phyloP scores from a whole-genome alignment of 37 sponge, comb jelly and placozoan species.

The Agelas oroides region DNA sequence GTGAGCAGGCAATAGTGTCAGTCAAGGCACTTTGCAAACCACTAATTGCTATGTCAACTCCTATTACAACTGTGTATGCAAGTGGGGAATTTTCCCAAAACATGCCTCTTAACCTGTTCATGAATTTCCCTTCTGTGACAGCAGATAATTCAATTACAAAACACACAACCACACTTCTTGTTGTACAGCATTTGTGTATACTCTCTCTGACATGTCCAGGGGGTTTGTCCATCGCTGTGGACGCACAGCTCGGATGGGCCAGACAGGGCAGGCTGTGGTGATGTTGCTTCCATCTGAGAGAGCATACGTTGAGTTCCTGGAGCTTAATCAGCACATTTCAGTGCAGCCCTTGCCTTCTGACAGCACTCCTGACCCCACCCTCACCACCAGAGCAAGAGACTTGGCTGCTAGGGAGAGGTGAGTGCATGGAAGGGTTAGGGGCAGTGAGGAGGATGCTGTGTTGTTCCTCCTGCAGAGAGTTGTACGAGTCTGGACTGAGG shows the following conservation, averaged over 20 bases:
- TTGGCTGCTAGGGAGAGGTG: constrained; percentile 59
- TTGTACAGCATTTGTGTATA: too few species aligned
- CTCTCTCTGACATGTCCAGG: constrained; percentile 18
- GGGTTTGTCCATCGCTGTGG: constrained; percentile 93
- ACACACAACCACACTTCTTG: too few species aligned
- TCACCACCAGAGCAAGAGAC: constrained; percentile 19
- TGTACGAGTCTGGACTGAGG: constrained; percentile 83
- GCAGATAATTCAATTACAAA: too few species aligned
- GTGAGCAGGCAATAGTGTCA: too few species aligned
- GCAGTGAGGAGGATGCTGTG: background rate
- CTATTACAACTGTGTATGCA: too few species aligned
- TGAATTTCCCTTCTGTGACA: too few species aligned
- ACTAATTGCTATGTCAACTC: too few species aligned
- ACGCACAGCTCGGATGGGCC: constrained; percentile 95
- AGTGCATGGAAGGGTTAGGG: background rate
- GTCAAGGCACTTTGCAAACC: too few species aligned
- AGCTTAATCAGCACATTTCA: constrained; percentile 77
- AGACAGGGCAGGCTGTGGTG: constrained; percentile 82
- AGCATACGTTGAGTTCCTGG: constrained; percentile 88
- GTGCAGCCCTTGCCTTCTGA: constrained; percentile 39
- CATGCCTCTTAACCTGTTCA: too few species aligned
- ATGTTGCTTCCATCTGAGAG: constrained; percentile 83
- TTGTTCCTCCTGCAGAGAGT: constrained; percentile 52
- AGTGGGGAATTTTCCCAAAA: too few species aligned
- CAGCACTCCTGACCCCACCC: background rate